Base-by-base conservation (phyloP, 2,888 invertebrate species). In the Hylaea fasciaria region DNA sequence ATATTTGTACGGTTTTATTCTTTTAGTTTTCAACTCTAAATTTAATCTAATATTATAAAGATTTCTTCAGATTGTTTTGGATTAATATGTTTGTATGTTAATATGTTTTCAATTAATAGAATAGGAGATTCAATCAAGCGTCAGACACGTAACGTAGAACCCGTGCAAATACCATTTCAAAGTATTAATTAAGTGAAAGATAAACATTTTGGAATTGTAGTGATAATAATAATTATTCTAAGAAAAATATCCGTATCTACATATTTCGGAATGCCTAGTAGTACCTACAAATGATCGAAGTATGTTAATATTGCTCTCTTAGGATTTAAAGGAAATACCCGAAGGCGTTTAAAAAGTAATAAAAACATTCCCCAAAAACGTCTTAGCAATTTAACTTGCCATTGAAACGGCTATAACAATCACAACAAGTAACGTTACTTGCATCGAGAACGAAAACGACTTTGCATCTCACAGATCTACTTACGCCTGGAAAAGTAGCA, bases 381-480 rank as follows among this genome's bases (percentile, higher is more conserved):
- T 37, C 10, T 45, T 5, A 47, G 13, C 40, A 39, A 51, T 51
- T 51, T 43, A 43, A 43, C 14, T 16, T 14, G 7, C 10, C 32
- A 41, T 41, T 16, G 7, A 16, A 51, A 37, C 13, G 16, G 46
- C 37, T 46, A 12, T 40, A 16, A 57, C 39, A 55, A 53, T 51
- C 35, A 51, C 47, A 57, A 32, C 13, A 52, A 51, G 35, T 40
- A 43, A 37, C 57, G 43, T 61, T 10, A n/a, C 51, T 56, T 56
- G 54, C 50, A 43, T 17, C 28, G 48, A 62, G 60, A 64, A 63
- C 44, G 51, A 50, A 62, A 65, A 56, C 53, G 37, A 54, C 59
- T 62, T 65, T 63, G 67, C 67, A 63, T 63, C 58, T 55, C 41
- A 48, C 29, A 57, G 39, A 56, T 57, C 40, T 45, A 51, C n/a